Evolutionary conservation across 2,888 invertebrate species (phyloP), one percentile per base, ranked within the genome.

Genomic region (Drosophila multiciliata): DNA sequence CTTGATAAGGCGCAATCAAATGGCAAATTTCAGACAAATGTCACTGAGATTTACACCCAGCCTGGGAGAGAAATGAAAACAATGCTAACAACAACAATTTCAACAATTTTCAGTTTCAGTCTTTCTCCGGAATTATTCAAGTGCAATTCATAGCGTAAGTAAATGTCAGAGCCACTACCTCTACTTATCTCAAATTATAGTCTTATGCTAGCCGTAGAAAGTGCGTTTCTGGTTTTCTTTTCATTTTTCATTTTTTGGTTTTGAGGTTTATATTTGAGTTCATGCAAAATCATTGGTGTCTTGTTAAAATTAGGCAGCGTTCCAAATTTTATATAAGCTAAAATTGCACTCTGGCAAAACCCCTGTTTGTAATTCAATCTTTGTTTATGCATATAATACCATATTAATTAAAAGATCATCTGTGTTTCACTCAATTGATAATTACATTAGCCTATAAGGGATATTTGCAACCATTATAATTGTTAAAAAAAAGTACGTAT

Each of bases 1-100:
- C 29, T 40, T 29, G 38, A 32, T 68, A 38, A 35, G 54, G 76
- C 61, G 74, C 84, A 73, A 82, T 82, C 69, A 77, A 76, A 69
- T 70, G 66, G 54, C 66, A 54, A 73, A 71, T 40, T 62, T 66
- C 23, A 49, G 40, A 53, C 60, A 63, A 61, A 74, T 53, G 50
- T 67, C 69, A 66, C 54, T 45, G 54, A 52, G 53, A 69, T 72
- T 71, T 52, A 32, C 54, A 29, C 12, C 35, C 70, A 26, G 35
- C 7, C 9, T 57, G 55, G 26, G 52, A 59, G 40, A 42, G 26
- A n/a, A 61, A 15, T 57, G 17, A 36, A 63, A 40, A 63, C 61
- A 58, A 66, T 72, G 40, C 38, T 11, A 40, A 20, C 38, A 45
- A 29, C 29, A 29, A 29, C 29, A 29, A 42, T 50, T 45, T 40